These are phyloP conservation scores for Chrysocyon brachyurus DNA, from an alignment of 2,797 vertebrate genomes.

Conservation along the genomic window DNA sequence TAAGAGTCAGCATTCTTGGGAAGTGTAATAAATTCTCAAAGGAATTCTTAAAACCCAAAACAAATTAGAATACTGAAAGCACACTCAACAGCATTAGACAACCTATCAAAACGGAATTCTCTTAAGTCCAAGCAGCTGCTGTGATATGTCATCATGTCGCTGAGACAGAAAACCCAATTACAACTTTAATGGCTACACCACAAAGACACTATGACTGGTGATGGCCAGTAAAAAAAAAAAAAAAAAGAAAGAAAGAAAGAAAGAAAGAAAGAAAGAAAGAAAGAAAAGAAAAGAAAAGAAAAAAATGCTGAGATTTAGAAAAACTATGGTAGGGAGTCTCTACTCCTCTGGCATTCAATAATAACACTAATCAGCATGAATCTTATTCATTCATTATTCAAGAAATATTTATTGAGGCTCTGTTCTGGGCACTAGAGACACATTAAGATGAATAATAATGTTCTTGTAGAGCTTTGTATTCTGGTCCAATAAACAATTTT, in stretches of 20 bases:
- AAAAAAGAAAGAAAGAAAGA: not conserved
- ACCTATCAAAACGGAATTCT: constrained; percentile 69
- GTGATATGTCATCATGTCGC: constrained; percentile 58
- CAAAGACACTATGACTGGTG: constrained; percentile 49
- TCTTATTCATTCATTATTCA: constrained; percentile 56
- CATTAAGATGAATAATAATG: not conserved
- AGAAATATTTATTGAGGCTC: constrained; percentile 46
- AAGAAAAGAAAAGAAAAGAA: not conserved
- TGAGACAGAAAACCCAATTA: constrained; percentile 75
- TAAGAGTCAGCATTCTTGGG: constrained; percentile 78
- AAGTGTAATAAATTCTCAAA: constrained; percentile 78
- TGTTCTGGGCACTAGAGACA: constrained; percentile 4
- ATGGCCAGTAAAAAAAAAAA: not conserved
- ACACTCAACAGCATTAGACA: constrained; percentile 28
- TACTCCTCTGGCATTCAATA: not conserved
- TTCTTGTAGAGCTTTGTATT: not conserved
- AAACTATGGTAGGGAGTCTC: constrained; percentile 7
- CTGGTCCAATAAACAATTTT: not conserved
- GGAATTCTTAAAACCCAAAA: constrained; percentile 65
- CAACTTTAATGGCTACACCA: constrained; percentile 45
- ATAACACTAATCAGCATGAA: constrained; percentile 47
- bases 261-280: not conserved
- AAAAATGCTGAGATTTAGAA: constrained; percentile 37
- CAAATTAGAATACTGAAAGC: constrained; percentile 70
- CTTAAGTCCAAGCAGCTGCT: constrained; percentile 71